Base-by-base conservation (phyloP, 2,888 invertebrate genomes). In the Smittia aterrima region DNA sequence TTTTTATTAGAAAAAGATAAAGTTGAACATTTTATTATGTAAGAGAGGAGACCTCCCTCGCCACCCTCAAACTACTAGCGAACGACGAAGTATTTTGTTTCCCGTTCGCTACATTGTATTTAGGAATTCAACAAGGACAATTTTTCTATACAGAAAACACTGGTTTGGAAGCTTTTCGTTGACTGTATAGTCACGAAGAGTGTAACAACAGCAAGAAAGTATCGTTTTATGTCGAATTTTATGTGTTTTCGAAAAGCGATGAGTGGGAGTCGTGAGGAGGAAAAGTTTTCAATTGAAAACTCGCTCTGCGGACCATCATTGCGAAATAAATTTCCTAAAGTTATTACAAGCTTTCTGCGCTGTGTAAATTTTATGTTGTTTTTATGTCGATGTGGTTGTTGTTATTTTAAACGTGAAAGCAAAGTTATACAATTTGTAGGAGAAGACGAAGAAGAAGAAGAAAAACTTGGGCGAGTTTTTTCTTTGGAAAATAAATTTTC, bases 1-100 rank as follows among this genome's bases (percentile, higher is more conserved):
- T 58, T 58, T 58, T 18, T 58, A 58, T 58, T 58, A 58, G 58
- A 22, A 58, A 58, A 58, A 58, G 58, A 58, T 58, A 58, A 58
- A 18, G 58, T 22, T 58, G 58, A 58, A 22, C 58, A 58, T 58
- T 58, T 58, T 58, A 58, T 58, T 58, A 18, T 58, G 58, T 58
- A 58, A 58, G 58, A 1, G 20, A 11, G 53, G 6, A 4, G 53
- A 3, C 9, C 32, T n/a, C 47, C 11, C 47, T 6, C 47, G 2
- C 16, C 11, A 2, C 47, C 11, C 11, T 47, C 47, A 47, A 47
- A 16, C 16, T 47, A 47, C 47, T 11, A 38, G 6, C 38, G 6
- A 38, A 7, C 4, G 38, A 4, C n/a, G n/a, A n/a, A 4, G 38
- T n/a, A 47, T 47, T 47, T 11, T 16, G n/a, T 47, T 47, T 47